Conservation (phyloP, 2,888 invertebrate species). For the Adelognathus sp. region DNA sequence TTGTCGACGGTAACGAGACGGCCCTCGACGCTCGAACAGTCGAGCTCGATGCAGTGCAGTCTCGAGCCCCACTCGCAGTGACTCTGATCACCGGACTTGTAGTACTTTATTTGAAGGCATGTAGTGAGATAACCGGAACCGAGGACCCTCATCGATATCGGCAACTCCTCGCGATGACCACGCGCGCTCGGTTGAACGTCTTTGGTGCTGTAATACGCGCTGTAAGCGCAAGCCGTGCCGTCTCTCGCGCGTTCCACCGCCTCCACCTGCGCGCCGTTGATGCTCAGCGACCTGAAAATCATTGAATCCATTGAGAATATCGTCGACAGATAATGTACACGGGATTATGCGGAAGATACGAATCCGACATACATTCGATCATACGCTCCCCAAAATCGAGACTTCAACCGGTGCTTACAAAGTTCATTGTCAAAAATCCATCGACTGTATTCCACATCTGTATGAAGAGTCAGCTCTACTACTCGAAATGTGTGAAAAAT, state of each 20-base stretch:
- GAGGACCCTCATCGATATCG: slow-evolving; percentile 81
- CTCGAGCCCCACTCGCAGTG: slow-evolving; percentile 83
- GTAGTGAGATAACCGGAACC: slow-evolving; percentile 82
- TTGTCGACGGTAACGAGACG: slow-evolving; percentile 81
- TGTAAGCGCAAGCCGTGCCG: slow-evolving; percentile 82
- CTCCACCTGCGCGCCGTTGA: slow-evolving; percentile 79
- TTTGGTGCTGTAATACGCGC: slow-evolving; percentile 81
- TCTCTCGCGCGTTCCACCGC: slow-evolving; percentile 81
- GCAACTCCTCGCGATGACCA: slow-evolving; percentile 81
- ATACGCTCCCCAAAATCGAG: too few relatives aligned
- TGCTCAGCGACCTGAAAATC: slow-evolving; percentile 73
- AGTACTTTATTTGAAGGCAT: slow-evolving; percentile 83
- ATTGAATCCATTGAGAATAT: slow-evolving; percentile 22
- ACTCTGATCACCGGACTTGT: slow-evolving; percentile 81
- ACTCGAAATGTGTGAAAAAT: too few relatives aligned
- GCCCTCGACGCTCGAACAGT: slow-evolving; percentile 81
- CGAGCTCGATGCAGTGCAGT: slow-evolving; percentile 83
- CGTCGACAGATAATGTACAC: neutral
- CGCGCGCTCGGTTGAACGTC: slow-evolving; percentile 80
- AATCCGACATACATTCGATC: too few relatives aligned
- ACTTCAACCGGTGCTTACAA: too few relatives aligned
- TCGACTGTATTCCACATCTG: too few relatives aligned
- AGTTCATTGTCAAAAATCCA: too few relatives aligned
- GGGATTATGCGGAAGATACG: too few relatives aligned
- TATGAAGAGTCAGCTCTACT: too few relatives aligned